Conservation (phyloP, 2,888 invertebrate species). For the Anthophora plumipes region DNA sequence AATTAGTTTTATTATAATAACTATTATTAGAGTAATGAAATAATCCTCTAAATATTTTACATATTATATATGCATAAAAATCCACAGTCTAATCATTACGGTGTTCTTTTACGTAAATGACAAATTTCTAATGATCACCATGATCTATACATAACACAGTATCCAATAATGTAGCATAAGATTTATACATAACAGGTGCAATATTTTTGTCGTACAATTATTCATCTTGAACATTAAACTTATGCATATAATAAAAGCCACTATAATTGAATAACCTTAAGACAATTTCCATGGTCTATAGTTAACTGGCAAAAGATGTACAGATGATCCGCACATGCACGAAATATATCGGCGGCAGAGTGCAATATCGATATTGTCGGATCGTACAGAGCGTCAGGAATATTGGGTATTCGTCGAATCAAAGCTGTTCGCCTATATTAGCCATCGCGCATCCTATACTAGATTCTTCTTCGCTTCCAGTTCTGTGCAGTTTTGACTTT, state of each 20-base stretch:
- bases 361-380: slow-evolving; percentile 69
- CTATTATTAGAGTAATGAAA: too few species aligned
- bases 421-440: slow-evolving; percentile 62
- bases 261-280: slow-evolving; percentile 33
- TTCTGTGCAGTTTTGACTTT: slow-evolving; percentile 66
- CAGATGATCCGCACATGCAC: slow-evolving; percentile 18
- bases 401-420: slow-evolving; percentile 61
- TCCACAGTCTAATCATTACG: too few species aligned
- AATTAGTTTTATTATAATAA: too few species aligned
- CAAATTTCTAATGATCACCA: neutral
- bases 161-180: neutral
- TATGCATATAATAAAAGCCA: neutral
- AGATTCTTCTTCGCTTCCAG: slow-evolving; percentile 19
- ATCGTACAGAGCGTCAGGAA: slow-evolving; percentile 29
- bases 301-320: neutral
- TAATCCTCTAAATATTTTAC: too few species aligned
- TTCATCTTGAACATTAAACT: neutral
- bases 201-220: neutral
- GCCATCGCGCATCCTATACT: slow-evolving; percentile 20
- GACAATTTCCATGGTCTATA: slow-evolving; percentile 12
- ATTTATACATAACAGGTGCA: neutral
- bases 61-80: too few species aligned
- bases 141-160: too few species aligned
- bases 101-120: too few species aligned
- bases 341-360: slow-evolving; percentile 45